Conservation (phyloP, 2,888 invertebrate genomes). For the Amphipyra berbera region DNA sequence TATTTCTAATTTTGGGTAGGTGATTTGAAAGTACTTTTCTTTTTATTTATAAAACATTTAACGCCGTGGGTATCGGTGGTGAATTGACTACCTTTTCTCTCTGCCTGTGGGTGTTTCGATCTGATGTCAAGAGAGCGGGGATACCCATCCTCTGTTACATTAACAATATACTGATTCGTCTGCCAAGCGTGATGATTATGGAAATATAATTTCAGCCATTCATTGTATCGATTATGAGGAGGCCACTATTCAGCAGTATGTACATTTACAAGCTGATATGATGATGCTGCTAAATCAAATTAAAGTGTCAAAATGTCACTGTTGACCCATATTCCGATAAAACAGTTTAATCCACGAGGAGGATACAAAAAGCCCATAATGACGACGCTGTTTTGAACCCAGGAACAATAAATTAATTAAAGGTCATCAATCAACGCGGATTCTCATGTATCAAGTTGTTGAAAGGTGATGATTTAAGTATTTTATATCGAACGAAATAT, state of each 20-base stretch:
- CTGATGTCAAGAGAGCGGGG: too few species aligned
- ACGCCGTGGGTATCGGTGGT: too few species aligned
- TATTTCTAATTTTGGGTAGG: too few species aligned
- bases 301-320: slow-evolving; percentile 2
- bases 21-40: too few species aligned
- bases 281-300: background rate
- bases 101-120: too few species aligned
- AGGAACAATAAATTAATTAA: slow-evolving; percentile 49
- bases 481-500: background rate
- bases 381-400: slow-evolving; percentile 29
- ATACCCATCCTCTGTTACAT: too few species aligned
- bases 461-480: background rate
- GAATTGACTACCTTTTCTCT: too few species aligned
- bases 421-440: slow-evolving; percentile 53
- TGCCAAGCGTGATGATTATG: too few species aligned
- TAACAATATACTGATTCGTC: too few species aligned
- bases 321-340: slow-evolving; percentile 17
- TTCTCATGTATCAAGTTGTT: background rate
- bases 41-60: too few species aligned
- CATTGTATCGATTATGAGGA: too few species aligned
- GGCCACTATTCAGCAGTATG: background rate
- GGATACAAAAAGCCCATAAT: slow-evolving; percentile 12
- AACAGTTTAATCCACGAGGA: slow-evolving; percentile 6
- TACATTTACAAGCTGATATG: background rate
- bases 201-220: too few species aligned